Percentiles rank a stretch among this genome's conserved stretches.
Evolutionary conservation across 2,797 vertebrate species (phyloP).

Genomic region (Notamacropus eugenii): DNA sequence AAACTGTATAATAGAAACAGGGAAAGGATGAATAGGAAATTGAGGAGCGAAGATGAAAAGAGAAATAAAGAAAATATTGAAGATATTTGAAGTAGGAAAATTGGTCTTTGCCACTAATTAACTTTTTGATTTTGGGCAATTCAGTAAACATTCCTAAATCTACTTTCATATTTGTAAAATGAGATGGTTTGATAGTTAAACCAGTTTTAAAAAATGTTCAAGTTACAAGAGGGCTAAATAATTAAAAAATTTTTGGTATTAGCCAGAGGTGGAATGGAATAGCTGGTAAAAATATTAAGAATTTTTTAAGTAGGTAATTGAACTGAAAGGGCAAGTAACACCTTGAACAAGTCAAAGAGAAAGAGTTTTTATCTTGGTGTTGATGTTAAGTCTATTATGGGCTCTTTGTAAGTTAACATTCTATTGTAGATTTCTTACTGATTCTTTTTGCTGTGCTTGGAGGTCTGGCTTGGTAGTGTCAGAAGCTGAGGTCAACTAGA

Average conservation of each 20-base stretch:
- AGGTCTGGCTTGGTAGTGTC: background rate
- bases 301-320: background rate
- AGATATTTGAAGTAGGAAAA: background rate
- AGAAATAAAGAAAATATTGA: background rate
- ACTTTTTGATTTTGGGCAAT: background rate
- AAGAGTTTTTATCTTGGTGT: background rate
- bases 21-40: background rate
- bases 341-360: background rate
- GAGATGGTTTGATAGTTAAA: background rate
- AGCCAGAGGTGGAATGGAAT: too few relatives aligned
- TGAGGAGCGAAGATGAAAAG: background rate
- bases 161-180: background rate
- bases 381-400: too few relatives aligned
- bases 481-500: background rate
- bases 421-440: background rate
- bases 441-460: background rate
- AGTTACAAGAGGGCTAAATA: background rate
- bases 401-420: background rate
- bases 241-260: too few relatives aligned
- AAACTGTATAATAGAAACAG: background rate
- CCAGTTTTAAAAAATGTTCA: background rate
- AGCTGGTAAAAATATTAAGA: background rate
- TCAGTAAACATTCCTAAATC: background rate
- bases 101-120: background rate
- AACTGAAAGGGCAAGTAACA: background rate